Conservation (phyloP, 2,113 vertebrate genomes). For the Ariopsis seemanni region DNA sequence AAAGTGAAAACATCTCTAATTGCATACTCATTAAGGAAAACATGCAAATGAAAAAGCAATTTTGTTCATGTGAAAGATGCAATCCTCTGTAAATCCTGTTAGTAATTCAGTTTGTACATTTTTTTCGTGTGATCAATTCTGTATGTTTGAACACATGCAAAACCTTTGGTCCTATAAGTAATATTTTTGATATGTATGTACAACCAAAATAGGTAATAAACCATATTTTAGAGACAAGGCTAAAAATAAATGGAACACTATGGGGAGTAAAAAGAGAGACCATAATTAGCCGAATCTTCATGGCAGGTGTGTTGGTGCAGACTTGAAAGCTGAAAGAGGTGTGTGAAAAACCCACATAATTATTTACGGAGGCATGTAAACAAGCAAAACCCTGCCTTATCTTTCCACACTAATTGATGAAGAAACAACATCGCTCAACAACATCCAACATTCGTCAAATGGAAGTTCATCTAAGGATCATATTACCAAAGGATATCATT, state of each 20-base stretch:
- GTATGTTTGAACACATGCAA: background rate
- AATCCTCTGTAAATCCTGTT: background rate
- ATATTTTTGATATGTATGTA: background rate
- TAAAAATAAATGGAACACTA: background rate
- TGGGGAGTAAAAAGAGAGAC: background rate
- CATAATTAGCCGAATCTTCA: conserved; percentile 4
- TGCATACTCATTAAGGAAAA: background rate
- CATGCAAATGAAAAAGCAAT: background rate
- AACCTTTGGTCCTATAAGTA: background rate
- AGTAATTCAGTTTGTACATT: background rate
- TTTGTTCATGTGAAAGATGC: background rate
- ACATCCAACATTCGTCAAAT: conserved; percentile 36
- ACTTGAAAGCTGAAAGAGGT: conserved; percentile 21
- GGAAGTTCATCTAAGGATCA: conserved; percentile 63
- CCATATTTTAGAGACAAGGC: background rate
- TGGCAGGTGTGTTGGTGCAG: background rate
- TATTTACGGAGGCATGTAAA: conserved; percentile 30
- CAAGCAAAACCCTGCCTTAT: conserved; percentile 12
- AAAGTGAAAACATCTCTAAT: background rate
- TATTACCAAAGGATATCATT: conserved; percentile 48
- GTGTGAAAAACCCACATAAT: background rate
- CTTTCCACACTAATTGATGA: conserved; percentile 28
- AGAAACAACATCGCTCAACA: conserved; percentile 15
- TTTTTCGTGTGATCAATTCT: background rate
- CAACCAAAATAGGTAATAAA: background rate